These are phyloP conservation scores for Urocyon cinereoargenteus DNA, from an alignment of 2,797 vertebrate species.

Conservation along the genomic window DNA sequence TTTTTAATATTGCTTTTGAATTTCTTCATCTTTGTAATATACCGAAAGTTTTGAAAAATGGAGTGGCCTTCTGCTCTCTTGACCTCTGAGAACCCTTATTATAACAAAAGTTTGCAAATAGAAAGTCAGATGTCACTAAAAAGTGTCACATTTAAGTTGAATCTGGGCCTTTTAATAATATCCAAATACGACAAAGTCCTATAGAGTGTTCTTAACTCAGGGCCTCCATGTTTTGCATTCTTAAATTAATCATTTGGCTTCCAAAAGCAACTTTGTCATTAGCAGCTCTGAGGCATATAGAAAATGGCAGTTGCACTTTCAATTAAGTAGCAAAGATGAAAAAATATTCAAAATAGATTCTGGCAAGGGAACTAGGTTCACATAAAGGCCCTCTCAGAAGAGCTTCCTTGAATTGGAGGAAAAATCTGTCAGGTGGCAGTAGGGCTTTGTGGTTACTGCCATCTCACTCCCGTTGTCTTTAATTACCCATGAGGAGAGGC, in stretches of 20 bases:
- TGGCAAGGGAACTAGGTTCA: conserved; percentile 32
- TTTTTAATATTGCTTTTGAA: conserved; percentile 25
- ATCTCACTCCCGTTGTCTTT: neutral
- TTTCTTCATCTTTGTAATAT: conserved; percentile 1
- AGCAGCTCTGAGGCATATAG: conserved; percentile 55
- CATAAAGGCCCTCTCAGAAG: conserved; percentile 10
- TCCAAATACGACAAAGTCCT: conserved; percentile 18
- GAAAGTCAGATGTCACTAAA: conserved; percentile 56
- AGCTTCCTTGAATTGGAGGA: conserved; percentile 1
- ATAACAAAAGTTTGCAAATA: conserved; percentile 58
- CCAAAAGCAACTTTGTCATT: conserved; percentile 29
- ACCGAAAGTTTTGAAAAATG: neutral
- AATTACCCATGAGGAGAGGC: neutral
- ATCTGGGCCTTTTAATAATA: conserved; percentile 44
- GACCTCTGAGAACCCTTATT: neutral
- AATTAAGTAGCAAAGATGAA: neutral
- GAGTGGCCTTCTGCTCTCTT: neutral
- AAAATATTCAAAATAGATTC: conserved; percentile 36
- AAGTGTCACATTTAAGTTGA: conserved; percentile 52
- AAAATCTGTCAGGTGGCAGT: conserved; percentile 33
- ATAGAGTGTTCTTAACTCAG: neutral
- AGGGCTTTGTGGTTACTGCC: neutral
- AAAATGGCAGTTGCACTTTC: conserved; percentile 55
- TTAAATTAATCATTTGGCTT: conserved; percentile 56
- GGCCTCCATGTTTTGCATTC: conserved; percentile 56